Base-by-base conservation (phyloP, 2,888 invertebrate species). In the Zygogramma bicolorata region DNA sequence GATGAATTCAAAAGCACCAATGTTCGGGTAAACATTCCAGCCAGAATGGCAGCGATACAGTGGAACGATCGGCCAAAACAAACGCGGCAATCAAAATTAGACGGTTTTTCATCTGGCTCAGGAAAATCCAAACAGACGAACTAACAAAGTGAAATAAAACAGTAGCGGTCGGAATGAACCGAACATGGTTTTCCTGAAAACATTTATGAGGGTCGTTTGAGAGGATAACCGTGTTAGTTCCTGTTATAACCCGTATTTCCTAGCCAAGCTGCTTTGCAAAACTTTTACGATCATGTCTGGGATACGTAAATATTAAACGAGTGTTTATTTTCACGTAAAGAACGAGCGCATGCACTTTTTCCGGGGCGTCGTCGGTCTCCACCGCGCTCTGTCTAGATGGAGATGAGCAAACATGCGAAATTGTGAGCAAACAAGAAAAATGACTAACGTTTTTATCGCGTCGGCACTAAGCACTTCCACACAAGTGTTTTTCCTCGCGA, bases 161-260 rank as follows among this genome's bases (percentile, higher is more conserved):
- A 66, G 60, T 69, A 57, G 69, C 61, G 65, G 70, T 71, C 65
- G 59, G 63, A 75, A 75, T 66, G 69, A 42, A 60, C 71, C 63
- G 63, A 25, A 57, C 34, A 40, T n/a, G 15, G 49, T 70, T 71
- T 70, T 70, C 68, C 60, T 62, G 34, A 42, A 49, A 71, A 63
- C 69, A 71, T 75, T 71, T 74, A 74, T 65, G 68, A 74, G 69
- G 71, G 71, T 67, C 74, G 63, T 69, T 71, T 66, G 66, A 69
- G 63, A 71, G 70, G 70, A 71, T 75, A 75, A 75, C 69, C 71
- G 42, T 71, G 74, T 75, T 75, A 72, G 69, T 71, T 69, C 59
- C 69, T 46, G 71, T 71, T 75, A 72, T 72, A 67, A 65, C 70
- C 71, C 66, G 69, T 69, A 74, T 67, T 57, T 71, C 27, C 61